Evolutionary conservation across 2,797 vertebrate species (phyloP), one percentile per base, ranked within the genome.

Genomic region (Platalea minor): DNA sequence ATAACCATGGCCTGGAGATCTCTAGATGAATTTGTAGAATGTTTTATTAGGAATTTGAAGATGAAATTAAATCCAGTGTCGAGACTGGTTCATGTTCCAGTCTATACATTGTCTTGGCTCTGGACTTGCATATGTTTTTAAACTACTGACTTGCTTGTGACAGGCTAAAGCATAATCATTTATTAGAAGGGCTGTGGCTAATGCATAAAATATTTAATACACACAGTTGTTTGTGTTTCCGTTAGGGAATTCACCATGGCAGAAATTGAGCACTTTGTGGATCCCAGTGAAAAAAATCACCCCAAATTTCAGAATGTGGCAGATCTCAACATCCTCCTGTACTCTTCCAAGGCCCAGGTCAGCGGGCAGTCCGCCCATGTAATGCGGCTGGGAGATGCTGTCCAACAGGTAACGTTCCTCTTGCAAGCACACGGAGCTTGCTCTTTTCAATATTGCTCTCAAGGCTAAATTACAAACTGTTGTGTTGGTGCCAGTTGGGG

Each of bases 211-310:
- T 51, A 37, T 6, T 46, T 63, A 18, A 68, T 20, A 1, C 16
- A 5, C 2, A 0, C 29, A 19, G 13, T 4, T 29, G 21, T 5
- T 76, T 72, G 28, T 88, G 20, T 64, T 76, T 82, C 60, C 5
- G 2, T 89, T 91, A 99, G 99, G 95, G 99, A 99, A 98, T 99
- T 99, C 98, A 99, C 99, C 76, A 99, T 99, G 99, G 99, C 99
- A 88, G 99, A 99, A 98, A 99, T 99, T 0, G 99, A 99, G 98
- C 99, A 99, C 98, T 99, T 99, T 98, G 99, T 99, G 94, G 99
- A 99, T 94, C 99, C 99, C 31, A 98, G 85, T 70, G 99, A 99
- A 93, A 99, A 99, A 69, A 97, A 99, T 77, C 99, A 99, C 93
- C 99, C 99, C 83, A 99, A 99, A 91, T 99, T 99, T 95, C 97